These are phyloP conservation scores for Dreissena polymorpha DNA, from an alignment of 1,140 invertebrate species.

Conservation along the genomic window DNA sequence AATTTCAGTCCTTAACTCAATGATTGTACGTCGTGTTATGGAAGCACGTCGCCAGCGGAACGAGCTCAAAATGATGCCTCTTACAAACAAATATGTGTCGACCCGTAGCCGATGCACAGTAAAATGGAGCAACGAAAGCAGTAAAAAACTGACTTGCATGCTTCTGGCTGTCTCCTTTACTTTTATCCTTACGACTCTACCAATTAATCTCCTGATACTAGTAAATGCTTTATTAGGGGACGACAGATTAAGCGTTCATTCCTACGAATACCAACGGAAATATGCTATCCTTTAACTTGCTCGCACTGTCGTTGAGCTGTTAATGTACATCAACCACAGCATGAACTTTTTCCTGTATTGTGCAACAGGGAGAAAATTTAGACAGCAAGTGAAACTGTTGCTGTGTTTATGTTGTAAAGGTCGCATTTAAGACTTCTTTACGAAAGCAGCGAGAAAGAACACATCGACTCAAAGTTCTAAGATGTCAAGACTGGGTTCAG, in stretches of 20 bases:
- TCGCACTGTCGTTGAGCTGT: conserved; percentile 65
- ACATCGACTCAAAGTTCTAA: too few species aligned
- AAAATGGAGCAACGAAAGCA: conserved; percentile 10
- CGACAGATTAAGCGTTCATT: too few species aligned
- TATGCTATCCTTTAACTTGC: conserved; percentile 38
- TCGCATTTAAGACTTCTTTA: too few species aligned
- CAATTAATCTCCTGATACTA: conserved; percentile 64
- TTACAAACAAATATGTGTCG: neutral
- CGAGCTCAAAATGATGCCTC: conserved; percentile 13
- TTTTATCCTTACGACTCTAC: conserved; percentile 76
- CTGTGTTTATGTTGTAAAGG: conserved; percentile 46
- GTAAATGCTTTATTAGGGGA: too few species aligned
- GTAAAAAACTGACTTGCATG: conserved; percentile 71
- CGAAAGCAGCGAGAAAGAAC: too few species aligned
- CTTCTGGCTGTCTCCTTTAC: conserved; percentile 74
- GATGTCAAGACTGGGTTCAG: too few species aligned
- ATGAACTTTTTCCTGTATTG: conserved; percentile 79
- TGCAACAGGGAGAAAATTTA: conserved; percentile 75
- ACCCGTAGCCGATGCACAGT: neutral
- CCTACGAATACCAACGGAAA: too few species aligned
- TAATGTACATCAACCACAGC: conserved; percentile 78
- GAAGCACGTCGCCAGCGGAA: conserved; percentile 40
- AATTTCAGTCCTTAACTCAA: conserved; percentile 70
- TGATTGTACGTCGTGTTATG: conserved; percentile 69
- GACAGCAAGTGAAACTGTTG: conserved; percentile 66